Evolutionary conservation across 2,888 invertebrate genomes (phyloP).

Genomic region (Mythimna ferrago): DNA sequence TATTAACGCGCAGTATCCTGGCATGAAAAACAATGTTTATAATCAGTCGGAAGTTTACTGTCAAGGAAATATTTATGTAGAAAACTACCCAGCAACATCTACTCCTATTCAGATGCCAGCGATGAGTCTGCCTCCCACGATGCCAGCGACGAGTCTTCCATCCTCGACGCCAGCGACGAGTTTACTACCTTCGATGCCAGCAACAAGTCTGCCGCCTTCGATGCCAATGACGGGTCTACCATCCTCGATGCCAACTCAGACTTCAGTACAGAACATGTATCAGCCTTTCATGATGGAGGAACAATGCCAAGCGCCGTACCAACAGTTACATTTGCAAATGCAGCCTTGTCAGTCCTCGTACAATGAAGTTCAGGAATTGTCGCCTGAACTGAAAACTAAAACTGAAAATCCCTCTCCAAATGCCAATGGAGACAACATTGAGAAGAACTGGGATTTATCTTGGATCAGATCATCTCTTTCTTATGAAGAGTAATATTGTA

Average conservation of each 20-base stretch:
- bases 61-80: conserved; percentile 67
- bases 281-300: not conserved
- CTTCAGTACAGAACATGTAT: not conserved
- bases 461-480: conserved; percentile 75
- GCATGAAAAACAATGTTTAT: conserved; percentile 52
- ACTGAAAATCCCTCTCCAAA: conserved; percentile 48
- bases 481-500: too few species aligned
- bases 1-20: conserved; percentile 68
- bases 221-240: too few species aligned
- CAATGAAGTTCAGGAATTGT: conserved; percentile 56
- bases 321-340: conserved; percentile 64
- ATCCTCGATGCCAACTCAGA: too few species aligned
- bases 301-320: conserved; percentile 27
- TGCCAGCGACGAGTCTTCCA: conserved; percentile 17
- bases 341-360: conserved; percentile 65
- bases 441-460: conserved; percentile 78
- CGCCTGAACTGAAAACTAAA: conserved; percentile 47
- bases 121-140: not conserved
- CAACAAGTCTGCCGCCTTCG: too few species aligned
- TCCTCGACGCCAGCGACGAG: not conserved
- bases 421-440: conserved; percentile 59
- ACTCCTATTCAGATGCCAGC: conserved; percentile 41
- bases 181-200: not conserved
- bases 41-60: conserved; percentile 43
- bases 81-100: conserved; percentile 68